phyloP scores from a whole-genome alignment of 2,888 invertebrate genomes.

The Melinaea marsaeus region DNA sequence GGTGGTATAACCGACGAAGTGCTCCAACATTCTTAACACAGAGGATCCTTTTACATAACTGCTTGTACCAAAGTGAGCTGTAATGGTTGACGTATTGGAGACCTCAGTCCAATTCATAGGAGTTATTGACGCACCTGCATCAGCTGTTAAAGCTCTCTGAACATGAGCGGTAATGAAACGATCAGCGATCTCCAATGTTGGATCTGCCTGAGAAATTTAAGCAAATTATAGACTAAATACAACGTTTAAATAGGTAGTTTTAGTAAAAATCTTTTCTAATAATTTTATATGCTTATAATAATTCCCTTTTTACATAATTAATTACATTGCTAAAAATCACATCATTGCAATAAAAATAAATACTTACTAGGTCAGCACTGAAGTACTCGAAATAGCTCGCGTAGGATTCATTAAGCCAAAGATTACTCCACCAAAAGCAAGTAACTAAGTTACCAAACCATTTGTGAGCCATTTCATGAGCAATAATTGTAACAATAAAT shows the following conservation, averaged over 20 bases:
- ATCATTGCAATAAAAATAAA: background rate
- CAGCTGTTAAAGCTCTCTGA: conserved; percentile 80
- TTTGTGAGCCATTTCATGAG: conserved; percentile 90
- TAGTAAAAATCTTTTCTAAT: background rate
- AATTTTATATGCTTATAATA: background rate
- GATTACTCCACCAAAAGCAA: conserved; percentile 85
- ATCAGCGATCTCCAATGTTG: conserved; percentile 55
- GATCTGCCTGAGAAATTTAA: conserved; percentile 51
- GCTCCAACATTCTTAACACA: conserved; percentile 82
- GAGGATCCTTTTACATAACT: conserved; percentile 83
- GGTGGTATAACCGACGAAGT: conserved; percentile 73
- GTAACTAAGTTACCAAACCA: conserved; percentile 91
- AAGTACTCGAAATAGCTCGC: conserved; percentile 86
- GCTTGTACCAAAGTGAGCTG: conserved; percentile 80
- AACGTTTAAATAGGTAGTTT: background rate
- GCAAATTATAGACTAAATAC: background rate
- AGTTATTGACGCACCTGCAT: conserved; percentile 64
- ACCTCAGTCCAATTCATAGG: conserved; percentile 76
- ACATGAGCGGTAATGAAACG: conserved; percentile 85
- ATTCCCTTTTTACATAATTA: too few species aligned
- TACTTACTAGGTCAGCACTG: conserved; percentile 72
- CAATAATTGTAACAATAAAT: conserved; percentile 77
- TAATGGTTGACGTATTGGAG: conserved; percentile 70
- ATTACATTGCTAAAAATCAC: background rate
- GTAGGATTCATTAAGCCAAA: conserved; percentile 85